These are phyloP conservation scores for Hoplostethus mediterraneus DNA, from an alignment of 2,797 vertebrate genomes.

Conservation along the genomic window DNA sequence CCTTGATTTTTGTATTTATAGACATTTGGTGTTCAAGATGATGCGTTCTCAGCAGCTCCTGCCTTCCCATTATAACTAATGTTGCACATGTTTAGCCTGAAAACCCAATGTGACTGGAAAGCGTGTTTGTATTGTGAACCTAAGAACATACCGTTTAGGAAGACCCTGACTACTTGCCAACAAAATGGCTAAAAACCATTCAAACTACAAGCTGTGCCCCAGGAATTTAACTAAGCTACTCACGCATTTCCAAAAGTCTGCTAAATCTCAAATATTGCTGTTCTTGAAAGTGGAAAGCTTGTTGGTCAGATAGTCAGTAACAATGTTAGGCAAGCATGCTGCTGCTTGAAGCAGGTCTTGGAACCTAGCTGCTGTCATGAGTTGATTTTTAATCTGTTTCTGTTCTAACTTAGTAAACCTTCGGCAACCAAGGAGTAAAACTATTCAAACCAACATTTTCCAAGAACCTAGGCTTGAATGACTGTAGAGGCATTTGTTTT, in stretches of 20 bases:
- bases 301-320: neutral
- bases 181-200: slow-evolving; percentile 1
- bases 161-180: neutral
- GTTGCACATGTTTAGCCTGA: neutral
- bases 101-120: neutral
- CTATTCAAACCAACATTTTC: neutral
- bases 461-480: neutral
- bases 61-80: slow-evolving; percentile 15
- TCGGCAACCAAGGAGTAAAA: neutral
- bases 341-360: slow-evolving; percentile 12
- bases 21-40: slow-evolving; percentile 13
- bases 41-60: slow-evolving; percentile 11
- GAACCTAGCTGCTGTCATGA: slow-evolving; percentile 3
- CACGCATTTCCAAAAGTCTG: no score
- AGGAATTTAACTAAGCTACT: neutral
- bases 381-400: neutral
- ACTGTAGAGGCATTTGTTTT: neutral
- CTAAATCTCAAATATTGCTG: neutral
- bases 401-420: neutral
- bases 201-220: neutral
- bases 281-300: neutral
- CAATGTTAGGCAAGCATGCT: neutral
- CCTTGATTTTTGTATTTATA: neutral
- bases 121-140: no score
- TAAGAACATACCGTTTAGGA: neutral